Conservation (phyloP, 2,797 vertebrate species). For the Rhynchotus rufescens region DNA sequence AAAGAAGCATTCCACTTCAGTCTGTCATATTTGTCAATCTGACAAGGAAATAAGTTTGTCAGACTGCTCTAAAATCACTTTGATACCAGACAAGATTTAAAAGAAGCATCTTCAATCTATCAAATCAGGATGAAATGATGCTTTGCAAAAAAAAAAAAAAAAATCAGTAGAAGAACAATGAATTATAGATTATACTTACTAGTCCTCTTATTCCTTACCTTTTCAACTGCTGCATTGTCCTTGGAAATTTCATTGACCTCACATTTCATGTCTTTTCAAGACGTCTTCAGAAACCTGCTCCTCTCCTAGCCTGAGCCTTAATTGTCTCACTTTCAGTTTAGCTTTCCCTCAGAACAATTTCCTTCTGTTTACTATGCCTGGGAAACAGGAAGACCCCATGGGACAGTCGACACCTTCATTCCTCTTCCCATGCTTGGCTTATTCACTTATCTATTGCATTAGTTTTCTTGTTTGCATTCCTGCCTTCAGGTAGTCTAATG, state of each 20-base stretch:
- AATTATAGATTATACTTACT: background rate
- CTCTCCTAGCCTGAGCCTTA: background rate
- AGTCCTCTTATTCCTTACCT: background rate
- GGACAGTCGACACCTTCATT: background rate
- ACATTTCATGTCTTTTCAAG: background rate
- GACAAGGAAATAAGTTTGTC: constrained; percentile 26
- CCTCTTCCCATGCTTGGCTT: background rate
- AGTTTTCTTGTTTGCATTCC: background rate
- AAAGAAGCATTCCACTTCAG: background rate
- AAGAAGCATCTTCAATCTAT: background rate
- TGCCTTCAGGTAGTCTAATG: background rate
- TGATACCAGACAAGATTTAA: constrained; percentile 18
- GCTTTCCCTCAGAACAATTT: background rate
- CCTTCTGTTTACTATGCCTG: background rate
- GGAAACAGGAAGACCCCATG: background rate
- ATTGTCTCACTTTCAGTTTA: background rate
- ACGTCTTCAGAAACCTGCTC: background rate
- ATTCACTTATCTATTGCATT: background rate
- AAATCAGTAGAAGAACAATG: background rate
- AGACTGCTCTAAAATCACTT: constrained; percentile 14
- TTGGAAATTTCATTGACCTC: background rate
- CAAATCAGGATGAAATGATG: background rate
- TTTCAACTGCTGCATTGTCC: background rate
- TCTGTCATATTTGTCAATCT: constrained; percentile 23
- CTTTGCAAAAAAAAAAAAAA: background rate